Conservation (phyloP, 2,797 vertebrate genomes). For the Pipistrellus pipistrellus region DNA sequence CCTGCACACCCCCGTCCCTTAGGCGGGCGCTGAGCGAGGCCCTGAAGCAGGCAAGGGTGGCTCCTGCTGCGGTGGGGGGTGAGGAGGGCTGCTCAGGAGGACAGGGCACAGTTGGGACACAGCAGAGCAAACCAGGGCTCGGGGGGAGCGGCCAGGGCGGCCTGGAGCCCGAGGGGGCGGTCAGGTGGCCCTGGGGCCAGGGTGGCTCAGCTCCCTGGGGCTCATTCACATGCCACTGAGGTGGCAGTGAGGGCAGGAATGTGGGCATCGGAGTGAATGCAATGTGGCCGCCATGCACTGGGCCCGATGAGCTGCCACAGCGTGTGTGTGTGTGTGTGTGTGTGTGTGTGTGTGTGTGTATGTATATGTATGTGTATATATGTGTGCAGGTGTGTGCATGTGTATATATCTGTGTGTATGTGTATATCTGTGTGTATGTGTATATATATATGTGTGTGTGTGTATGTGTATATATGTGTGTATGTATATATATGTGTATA, state of each 20-base stretch:
- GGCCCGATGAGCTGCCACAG: background rate
- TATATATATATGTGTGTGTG: too few relatives aligned
- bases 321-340: too few relatives aligned
- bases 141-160: background rate
- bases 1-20: background rate
- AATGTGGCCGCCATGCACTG: background rate
- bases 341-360: too few relatives aligned
- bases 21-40: background rate
- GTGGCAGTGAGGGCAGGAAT: background rate
- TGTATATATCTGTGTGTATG: too few relatives aligned
- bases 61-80: background rate
- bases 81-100: background rate
- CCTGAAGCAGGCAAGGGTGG: background rate
- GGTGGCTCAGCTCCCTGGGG: background rate
- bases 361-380: too few relatives aligned
- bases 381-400: background rate
- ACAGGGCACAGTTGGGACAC: fast-evolving
- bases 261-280: background rate
- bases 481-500: too few relatives aligned
- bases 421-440: too few relatives aligned
- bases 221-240: background rate
- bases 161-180: background rate
- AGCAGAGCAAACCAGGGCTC: background rate
- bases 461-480: too few relatives aligned
- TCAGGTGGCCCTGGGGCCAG: background rate